Evolutionary conservation across 2,888 invertebrate species (phyloP).

Genomic region (Tolmerus cingulatus): DNA sequence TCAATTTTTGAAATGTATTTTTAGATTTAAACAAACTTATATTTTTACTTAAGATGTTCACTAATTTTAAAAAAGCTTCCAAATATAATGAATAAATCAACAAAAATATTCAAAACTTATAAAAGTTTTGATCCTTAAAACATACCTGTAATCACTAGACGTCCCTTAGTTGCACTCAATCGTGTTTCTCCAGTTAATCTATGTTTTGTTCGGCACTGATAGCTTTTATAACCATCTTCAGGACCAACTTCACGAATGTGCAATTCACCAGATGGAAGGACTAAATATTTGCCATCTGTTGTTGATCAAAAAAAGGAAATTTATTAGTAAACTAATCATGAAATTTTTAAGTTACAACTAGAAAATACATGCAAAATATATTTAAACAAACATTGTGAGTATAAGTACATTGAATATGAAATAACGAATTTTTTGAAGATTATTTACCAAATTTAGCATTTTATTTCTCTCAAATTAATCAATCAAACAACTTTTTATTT

Average conservation of each 20-base stretch:
- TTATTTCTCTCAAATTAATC: background rate
- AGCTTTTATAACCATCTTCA: slow-evolving; percentile 92
- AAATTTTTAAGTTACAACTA: background rate
- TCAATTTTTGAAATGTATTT: background rate
- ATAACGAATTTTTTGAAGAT: background rate
- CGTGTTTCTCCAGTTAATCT: slow-evolving; percentile 91
- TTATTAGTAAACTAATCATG: slow-evolving; percentile 8
- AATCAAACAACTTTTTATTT: background rate
- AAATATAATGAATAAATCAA: background rate
- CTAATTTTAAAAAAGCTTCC: background rate
- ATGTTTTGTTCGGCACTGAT: slow-evolving; percentile 93
- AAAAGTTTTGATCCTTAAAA: slow-evolving; percentile 53
- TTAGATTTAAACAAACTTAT: too few species aligned
- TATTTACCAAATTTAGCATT: too few species aligned
- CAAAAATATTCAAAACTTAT: slow-evolving; percentile 38
- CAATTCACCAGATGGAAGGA: slow-evolving; percentile 92
- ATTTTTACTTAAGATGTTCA: background rate
- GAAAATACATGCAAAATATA: background rate
- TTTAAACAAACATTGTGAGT: background rate
- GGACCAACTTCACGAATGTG: slow-evolving; percentile 95
- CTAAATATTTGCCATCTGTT: slow-evolving; percentile 93
- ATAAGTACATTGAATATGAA: background rate
- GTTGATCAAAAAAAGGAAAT: slow-evolving; percentile 27
- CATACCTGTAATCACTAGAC: slow-evolving; percentile 95
- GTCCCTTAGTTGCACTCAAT: slow-evolving; percentile 91